Evolutionary conservation across 2,797 vertebrate genomes (phyloP), one percentile per base, ranked within the genome.

Genomic region (Myripristis murdjan): DNA sequence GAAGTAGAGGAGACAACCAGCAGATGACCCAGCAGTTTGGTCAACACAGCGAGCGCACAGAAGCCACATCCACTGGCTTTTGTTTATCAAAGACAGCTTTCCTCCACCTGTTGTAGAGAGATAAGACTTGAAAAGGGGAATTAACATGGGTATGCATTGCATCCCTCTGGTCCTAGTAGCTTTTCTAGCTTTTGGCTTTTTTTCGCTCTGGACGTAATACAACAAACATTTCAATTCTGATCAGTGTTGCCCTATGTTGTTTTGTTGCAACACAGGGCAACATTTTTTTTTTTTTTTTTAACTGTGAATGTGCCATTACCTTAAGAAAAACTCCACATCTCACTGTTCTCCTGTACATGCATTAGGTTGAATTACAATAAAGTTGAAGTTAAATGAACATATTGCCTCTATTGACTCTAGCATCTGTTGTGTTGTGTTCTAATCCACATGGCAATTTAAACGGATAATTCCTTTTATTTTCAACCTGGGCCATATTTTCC

Each of bases 11-110:
- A 41, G 33, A 48, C 43, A 65, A 57, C 52, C 55, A 28, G 49
- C 24, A 12, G 28, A 14, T 58, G 73, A 80, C 47, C 61, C 67
- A 52, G 37, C 54, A 65, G 46, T 80, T 78, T 52, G 37, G 49
- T 61, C 26, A 43, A 61, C 26, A 64, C 54, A 68, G 62, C 46
- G 64, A 77, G 70, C 58, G 78, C 57, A 62, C 66, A 39, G n/a
- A n/a, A n/a, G n/a, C 22, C n/a, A 52, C 60, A 49, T 26, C 22
- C 41, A n/a, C 18, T 12, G 49, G 9, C 23, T 46, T 24, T 26
- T 28, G 23, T 46, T 41, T 52, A 70, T 66, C 59, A 44, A 46
- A 65, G 18, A 24, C 7, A 52, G 24, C 24, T 28, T 52, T 20
- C 16, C 33, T 41, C 5, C 28, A 18, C 44, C 55, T 31, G 59